phyloP scores from a whole-genome alignment of 2,888 invertebrate species.

The Gibbula magus region DNA sequence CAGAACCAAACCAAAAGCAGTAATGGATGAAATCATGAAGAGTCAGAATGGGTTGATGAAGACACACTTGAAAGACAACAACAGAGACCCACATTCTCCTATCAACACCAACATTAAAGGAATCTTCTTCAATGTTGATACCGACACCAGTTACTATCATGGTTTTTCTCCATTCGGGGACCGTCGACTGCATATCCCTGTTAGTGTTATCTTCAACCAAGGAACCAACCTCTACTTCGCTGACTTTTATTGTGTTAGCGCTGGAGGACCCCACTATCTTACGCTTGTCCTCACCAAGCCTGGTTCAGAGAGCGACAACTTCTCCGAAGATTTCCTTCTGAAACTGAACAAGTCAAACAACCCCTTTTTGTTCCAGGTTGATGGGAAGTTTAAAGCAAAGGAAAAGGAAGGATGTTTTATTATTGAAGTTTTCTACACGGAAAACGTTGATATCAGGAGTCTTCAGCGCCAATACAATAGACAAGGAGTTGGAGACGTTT shows the following conservation, averaged over 20 bases:
- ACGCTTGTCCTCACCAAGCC: conserved; percentile 60
- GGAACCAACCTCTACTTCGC: conserved; percentile 63
- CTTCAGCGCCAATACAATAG: not conserved
- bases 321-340: conserved; percentile 30
- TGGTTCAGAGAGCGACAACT: conserved; percentile 25
- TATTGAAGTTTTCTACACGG: conserved; percentile 18
- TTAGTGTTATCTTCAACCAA: conserved; percentile 14
- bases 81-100: conserved; percentile 3
- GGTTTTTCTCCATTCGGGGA: conserved; percentile 41
- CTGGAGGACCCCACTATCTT: conserved; percentile 63
- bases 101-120: conserved; percentile 19
- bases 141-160: conserved; percentile 42
- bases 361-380: conserved; percentile 29
- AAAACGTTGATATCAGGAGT: not conserved
- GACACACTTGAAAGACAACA: conserved; percentile 21
- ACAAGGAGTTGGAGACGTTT: not conserved
- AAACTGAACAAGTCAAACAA: conserved; percentile 31
- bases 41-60: conserved; percentile 5
- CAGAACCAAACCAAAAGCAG: not conserved
- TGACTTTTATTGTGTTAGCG: conserved; percentile 74
- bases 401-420: not conserved
- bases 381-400: not conserved
- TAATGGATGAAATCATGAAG: not conserved
- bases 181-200: conserved; percentile 33
- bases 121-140: conserved; percentile 4